Base-by-base conservation (phyloP, 2,113 vertebrate genomes). In the Pollimyrus isidori region DNA sequence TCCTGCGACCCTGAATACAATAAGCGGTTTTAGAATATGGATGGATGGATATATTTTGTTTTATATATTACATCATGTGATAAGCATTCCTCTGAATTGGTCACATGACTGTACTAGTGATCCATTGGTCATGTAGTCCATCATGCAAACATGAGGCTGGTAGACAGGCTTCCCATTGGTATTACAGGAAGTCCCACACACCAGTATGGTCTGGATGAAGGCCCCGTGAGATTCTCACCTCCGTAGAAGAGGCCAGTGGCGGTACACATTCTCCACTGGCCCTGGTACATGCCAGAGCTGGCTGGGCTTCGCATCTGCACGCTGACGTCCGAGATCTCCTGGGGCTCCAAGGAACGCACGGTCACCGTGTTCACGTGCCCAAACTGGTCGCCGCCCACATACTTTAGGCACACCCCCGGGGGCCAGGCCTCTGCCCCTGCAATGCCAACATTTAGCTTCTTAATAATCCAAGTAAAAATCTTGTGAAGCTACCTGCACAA, bases 221-320 rank as follows among this genome's bases (percentile, higher is more conserved):
- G 9, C 65, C 35, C 26, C 4, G 42, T 42, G 35, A 80, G 35
- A 42, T 23, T 48, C 96, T 95, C 95, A 99, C 98, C 98, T 97
- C 98, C 98, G 13, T 98, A 99, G 92, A 98, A 99, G 87, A 99
- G 97, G 90, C 98, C 98, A 0, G 97, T 97, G 91, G 98, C 97
- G 7, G 98, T 99, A 92, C 98, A 99, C 98, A 99, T 99, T 91
- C 98, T 96, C 98, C 98, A 99, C 95, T 99, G 98, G 91, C 98
- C 98, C 95, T 99, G 98, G 94, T 98, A 99, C 98, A 99, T 99
- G 91, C 97, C 98, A 48, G 98, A 97, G 58, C 95, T 95, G 91
- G 96, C 97, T 87, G 98, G 98, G 95, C 98, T 99, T 93, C 96
- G 97, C 98, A 99, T 99, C 96, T 98, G 98, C 91, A 99, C 98